Conservation (phyloP, 1,140 invertebrate species). For the Gryon sp. region DNA sequence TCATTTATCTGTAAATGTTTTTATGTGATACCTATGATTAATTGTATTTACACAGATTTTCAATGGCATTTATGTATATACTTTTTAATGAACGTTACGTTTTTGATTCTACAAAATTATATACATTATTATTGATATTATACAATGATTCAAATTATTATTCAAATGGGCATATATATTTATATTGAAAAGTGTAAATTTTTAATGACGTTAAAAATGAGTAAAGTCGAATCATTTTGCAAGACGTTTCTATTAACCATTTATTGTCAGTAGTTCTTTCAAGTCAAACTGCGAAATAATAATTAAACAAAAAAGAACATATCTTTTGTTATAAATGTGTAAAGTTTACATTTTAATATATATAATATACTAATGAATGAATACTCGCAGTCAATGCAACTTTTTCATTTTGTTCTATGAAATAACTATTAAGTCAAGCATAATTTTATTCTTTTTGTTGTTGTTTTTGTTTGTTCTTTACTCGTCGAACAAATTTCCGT, state of each 20-base stretch:
- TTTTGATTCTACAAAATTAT: conserved; percentile 1
- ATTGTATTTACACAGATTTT: conserved; percentile 16
- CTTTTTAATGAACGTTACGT: not conserved
- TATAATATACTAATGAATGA: too few relatives aligned
- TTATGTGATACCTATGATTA: conserved; percentile 21
- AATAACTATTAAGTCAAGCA: too few relatives aligned
- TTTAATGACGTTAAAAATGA: conserved; percentile 4
- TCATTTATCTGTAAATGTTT: conserved; percentile 21
- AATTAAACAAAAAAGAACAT: conserved; percentile 26
- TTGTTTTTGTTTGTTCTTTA: too few relatives aligned
- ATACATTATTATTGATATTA: too few relatives aligned
- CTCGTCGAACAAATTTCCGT: conserved; percentile 12
- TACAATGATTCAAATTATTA: too few relatives aligned
- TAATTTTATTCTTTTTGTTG: too few relatives aligned
- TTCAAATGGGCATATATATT: conserved; percentile 1
- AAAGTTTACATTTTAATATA: too few relatives aligned
- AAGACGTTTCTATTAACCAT: not conserved
- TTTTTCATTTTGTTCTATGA: conserved; percentile 15
- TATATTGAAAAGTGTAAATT: conserved; percentile 3
- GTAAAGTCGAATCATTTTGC: not conserved
- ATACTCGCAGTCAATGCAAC: conserved; percentile 14
- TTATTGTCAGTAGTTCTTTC: conserved; percentile 17
- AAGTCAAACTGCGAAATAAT: too few relatives aligned
- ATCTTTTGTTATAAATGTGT: conserved; percentile 27
- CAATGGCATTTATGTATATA: conserved; percentile 30